phyloP scores from a whole-genome alignment of 2,113 vertebrate genomes.

The Bubalus kerabau region DNA sequence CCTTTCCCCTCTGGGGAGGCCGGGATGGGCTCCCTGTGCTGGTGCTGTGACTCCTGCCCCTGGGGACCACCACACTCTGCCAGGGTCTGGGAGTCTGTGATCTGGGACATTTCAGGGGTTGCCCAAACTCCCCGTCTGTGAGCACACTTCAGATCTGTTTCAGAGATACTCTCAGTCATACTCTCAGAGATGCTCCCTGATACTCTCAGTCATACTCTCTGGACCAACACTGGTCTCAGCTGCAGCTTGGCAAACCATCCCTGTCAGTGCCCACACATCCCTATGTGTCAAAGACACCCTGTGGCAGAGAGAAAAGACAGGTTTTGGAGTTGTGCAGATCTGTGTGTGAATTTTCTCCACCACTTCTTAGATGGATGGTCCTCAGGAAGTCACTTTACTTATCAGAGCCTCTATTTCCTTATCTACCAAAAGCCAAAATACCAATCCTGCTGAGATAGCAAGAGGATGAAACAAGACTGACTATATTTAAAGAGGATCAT shows the following conservation, averaged over 20 bases:
- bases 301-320: no score
- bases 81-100: neutral
- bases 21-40: neutral
- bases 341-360: neutral
- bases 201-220: neutral
- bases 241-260: neutral
- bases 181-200: neutral
- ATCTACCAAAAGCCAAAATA: neutral
- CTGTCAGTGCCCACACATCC: accelerated
- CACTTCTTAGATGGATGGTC: neutral
- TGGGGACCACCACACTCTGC: neutral
- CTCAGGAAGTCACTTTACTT: neutral
- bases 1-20: neutral
- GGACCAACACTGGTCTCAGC: neutral
- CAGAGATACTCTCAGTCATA: neutral
- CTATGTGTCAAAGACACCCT: neutral
- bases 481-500: neutral
- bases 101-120: neutral
- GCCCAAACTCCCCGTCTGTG: neutral
- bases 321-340: neutral
- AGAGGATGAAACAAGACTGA: neutral
- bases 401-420: neutral
- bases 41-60: neutral
- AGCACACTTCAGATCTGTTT: neutral
- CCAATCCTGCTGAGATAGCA: neutral